Evolutionary conservation across 2,113 vertebrate species (phyloP).

Genomic region (Aegotheles bennettii): DNA sequence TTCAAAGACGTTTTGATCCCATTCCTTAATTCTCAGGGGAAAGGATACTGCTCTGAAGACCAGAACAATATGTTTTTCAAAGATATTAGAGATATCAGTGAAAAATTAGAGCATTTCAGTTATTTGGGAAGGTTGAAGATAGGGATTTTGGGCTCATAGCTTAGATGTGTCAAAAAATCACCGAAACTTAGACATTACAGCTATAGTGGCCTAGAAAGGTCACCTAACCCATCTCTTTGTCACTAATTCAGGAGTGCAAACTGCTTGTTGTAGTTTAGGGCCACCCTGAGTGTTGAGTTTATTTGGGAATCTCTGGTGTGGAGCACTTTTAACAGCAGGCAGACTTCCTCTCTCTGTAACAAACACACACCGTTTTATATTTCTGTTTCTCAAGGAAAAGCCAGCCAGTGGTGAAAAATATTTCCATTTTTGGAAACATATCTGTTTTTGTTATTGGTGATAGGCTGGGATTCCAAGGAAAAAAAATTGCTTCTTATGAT

Average conservation of each 20-base stretch:
- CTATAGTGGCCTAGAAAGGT: not conserved
- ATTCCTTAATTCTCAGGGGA: not conserved
- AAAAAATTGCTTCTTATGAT: not conserved
- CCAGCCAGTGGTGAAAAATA: not conserved
- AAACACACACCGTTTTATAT: not conserved
- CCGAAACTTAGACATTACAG: not conserved
- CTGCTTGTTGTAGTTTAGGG: not conserved
- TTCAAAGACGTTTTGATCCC: not conserved
- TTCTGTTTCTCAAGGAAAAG: not conserved
- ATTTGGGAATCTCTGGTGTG: not conserved
- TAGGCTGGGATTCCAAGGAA: not conserved
- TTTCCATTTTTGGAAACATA: not conserved
- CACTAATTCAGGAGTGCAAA: not conserved
- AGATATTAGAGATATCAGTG: not conserved
- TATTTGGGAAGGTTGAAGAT: not conserved
- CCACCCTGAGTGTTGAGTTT: not conserved
- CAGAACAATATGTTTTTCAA: not conserved
- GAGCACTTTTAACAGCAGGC: not conserved
- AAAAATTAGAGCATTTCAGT: not conserved
- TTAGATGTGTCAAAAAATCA: not conserved
- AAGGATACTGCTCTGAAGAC: slow-evolving; percentile 17
- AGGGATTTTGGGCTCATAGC: not conserved
- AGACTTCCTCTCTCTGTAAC: not conserved
- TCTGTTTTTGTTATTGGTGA: not conserved
- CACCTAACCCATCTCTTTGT: not conserved